A percentile compares a stretch with the other conserved stretches of the same genome.
Evolutionary conservation across 1,140 invertebrate genomes (phyloP).

Genomic region (Drosophila hydei): DNA sequence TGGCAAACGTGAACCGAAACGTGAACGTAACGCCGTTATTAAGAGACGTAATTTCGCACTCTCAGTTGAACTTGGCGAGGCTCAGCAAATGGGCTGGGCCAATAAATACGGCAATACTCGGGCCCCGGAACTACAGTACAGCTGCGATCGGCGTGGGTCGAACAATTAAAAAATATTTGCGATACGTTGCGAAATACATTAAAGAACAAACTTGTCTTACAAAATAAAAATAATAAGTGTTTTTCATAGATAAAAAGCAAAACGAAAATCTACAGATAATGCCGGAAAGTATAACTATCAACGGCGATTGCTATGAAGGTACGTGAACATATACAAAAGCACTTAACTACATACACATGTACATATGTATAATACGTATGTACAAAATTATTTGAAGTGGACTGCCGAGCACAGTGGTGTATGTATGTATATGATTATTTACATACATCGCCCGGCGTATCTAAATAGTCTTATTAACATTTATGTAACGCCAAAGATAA

Average conservation of each 20-base stretch:
- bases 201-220: slow-evolving; percentile 13
- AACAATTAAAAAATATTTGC: slow-evolving; percentile 23
- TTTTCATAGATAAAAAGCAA: slow-evolving; percentile 51
- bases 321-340: slow-evolving; percentile 7
- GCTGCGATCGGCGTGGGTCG: slow-evolving; percentile 20
- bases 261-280: slow-evolving; percentile 40
- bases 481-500: too few relatives aligned
- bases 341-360: background rate
- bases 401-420: too few relatives aligned
- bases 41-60: slow-evolving; percentile 3
- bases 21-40: background rate
- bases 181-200: slow-evolving; percentile 36
- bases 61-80: slow-evolving; percentile 38
- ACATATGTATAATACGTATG: background rate
- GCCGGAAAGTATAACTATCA: slow-evolving; percentile 60
- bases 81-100: slow-evolving; percentile 9
- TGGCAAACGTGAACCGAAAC: background rate
- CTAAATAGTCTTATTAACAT: too few relatives aligned
- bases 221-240: slow-evolving; percentile 31
- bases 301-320: slow-evolving; percentile 64
- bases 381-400: too few relatives aligned
- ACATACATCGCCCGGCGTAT: too few relatives aligned
- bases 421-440: too few relatives aligned
- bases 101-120: slow-evolving; percentile 33
- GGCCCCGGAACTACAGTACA: slow-evolving; percentile 24